Evolutionary conservation across 2,113 vertebrate species (phyloP).

Genomic region (Semicossyphus pulcher): DNA sequence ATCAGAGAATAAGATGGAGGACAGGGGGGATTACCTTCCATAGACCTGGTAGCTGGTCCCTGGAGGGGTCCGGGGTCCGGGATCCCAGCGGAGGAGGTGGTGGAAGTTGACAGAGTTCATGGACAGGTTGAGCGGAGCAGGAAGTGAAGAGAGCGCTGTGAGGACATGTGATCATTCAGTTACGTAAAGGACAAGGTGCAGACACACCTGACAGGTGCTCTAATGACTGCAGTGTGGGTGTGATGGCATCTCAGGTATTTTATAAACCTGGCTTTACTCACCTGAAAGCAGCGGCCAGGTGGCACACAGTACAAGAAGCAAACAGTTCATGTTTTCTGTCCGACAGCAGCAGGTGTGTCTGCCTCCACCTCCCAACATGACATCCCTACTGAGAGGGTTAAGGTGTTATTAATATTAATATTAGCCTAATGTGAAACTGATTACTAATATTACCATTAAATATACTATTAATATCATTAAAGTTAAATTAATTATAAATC

Average conservation of each 20-base stretch:
- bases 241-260: neutral
- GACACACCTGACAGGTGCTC: slow-evolving; percentile 40
- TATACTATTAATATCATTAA: too few relatives aligned
- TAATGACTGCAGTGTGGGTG: neutral
- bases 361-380: too few relatives aligned
- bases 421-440: too few relatives aligned
- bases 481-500: too few relatives aligned
- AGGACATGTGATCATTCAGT: neutral
- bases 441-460: too few relatives aligned
- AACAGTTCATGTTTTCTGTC: neutral
- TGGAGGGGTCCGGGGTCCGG: slow-evolving; percentile 47
- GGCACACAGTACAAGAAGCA: neutral
- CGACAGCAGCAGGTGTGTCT: too few relatives aligned
- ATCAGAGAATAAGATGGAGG: neutral
- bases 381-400: too few relatives aligned
- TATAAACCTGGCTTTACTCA: neutral
- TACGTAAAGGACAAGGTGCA: too few relatives aligned
- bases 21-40: slow-evolving; percentile 8
- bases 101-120: slow-evolving; percentile 58
- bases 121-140: slow-evolving; percentile 21
- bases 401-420: too few relatives aligned
- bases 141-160: slow-evolving; percentile 36
- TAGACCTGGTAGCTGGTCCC: slow-evolving; percentile 44
- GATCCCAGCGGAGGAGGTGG: slow-evolving; percentile 63
- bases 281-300: neutral